These are phyloP conservation scores for Musca vetustissima DNA, from an alignment of 1,140 invertebrate species.

Conservation along the genomic window DNA sequence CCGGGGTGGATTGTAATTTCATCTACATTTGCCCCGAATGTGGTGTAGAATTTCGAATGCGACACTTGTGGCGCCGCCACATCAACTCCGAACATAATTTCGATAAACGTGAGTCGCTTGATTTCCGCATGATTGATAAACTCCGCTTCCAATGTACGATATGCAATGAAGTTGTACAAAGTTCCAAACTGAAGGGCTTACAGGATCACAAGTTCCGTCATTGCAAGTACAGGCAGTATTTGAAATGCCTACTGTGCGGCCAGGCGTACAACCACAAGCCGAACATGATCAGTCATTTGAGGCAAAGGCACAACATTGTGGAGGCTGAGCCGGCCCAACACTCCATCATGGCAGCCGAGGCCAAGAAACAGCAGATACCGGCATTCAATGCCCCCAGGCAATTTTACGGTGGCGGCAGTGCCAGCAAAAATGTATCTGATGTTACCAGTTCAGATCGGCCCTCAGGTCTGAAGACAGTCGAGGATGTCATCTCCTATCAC, in stretches of 20 bases:
- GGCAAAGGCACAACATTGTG: conserved; percentile 42
- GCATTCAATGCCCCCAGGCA: conserved; percentile 33
- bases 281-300: conserved; percentile 46
- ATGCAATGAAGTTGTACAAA: conserved; percentile 47
- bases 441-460: conserved; percentile 4
- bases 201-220: conserved; percentile 52
- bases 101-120: conserved; percentile 45
- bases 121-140: conserved; percentile 47
- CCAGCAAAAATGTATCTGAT: conserved; percentile 24
- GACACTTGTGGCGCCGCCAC: conserved; percentile 51
- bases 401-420: conserved; percentile 18
- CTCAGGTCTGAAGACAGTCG: conserved; percentile 35
- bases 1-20: conserved; percentile 40
- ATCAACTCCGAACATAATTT: conserved; percentile 50
- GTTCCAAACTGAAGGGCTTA: conserved; percentile 48
- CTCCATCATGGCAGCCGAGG: too few relatives aligned
- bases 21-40: conserved; percentile 48
- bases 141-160: conserved; percentile 46
- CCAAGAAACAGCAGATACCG: conserved; percentile 3
- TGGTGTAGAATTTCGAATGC: conserved; percentile 44
- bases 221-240: conserved; percentile 43
- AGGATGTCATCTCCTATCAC: conserved; percentile 49
- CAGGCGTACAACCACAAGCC: conserved; percentile 53
- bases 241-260: conserved; percentile 49
- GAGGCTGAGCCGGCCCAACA: conserved; percentile 23